Conservation (phyloP, 2,888 invertebrate genomes). For the Drosophila meridiana region DNA sequence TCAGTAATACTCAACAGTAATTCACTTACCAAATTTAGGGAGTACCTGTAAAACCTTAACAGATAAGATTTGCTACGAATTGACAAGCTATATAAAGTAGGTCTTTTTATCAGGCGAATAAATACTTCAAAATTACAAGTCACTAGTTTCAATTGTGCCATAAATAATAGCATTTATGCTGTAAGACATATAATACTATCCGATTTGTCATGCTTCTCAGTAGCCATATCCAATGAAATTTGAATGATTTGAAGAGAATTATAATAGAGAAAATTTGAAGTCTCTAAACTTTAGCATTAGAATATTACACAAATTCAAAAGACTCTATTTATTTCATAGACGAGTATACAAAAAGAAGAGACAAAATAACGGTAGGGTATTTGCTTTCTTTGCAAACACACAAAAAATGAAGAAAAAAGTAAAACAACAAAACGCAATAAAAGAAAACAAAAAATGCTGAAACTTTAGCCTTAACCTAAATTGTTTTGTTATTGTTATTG, state of each 20-base stretch:
- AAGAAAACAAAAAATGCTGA: conserved; percentile 42
- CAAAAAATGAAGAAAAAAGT: not conserved
- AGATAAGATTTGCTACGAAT: not conserved
- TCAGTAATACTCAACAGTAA: too few species aligned
- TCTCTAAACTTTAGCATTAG: too few species aligned
- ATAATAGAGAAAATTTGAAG: too few species aligned
- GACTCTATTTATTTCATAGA: not conserved
- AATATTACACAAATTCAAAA: not conserved
- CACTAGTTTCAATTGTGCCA: not conserved
- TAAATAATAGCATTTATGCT: too few species aligned
- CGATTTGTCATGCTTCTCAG: not conserved
- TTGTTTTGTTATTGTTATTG: conserved; percentile 22
- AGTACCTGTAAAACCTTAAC: too few species aligned
- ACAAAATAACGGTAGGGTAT: conserved; percentile 51
- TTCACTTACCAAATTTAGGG: not conserved
- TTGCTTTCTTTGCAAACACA: conserved; percentile 50
- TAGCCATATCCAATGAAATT: not conserved
- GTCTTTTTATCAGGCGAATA: not conserved
- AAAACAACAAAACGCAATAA: conserved; percentile 12
- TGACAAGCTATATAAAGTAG: too few species aligned
- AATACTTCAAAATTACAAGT: not conserved
- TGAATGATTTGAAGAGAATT: too few species aligned
- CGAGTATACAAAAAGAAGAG: conserved; percentile 4
- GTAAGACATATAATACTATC: too few species aligned
- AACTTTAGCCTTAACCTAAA: conserved; percentile 71